Evolutionary conservation across 2,797 vertebrate species (phyloP).

Genomic region (Pterois miles): DNA sequence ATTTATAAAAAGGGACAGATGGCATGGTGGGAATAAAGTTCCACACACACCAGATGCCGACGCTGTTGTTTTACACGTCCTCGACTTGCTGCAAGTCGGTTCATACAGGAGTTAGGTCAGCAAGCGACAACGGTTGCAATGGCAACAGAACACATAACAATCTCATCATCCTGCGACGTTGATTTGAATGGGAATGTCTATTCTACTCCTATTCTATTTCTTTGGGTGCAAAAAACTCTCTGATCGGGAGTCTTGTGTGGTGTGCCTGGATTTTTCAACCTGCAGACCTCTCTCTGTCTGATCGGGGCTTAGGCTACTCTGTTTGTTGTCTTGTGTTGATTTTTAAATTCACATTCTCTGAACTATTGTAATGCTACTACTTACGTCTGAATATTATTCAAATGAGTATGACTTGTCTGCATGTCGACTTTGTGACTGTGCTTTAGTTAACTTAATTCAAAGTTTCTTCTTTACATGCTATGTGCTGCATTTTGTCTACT

Average conservation of each 20-base stretch:
- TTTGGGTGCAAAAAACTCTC: not conserved
- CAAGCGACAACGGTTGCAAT: too few relatives aligned
- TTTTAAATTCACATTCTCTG: not conserved
- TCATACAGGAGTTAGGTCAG: too few relatives aligned
- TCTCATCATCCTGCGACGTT: too few relatives aligned
- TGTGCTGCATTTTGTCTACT: not conserved
- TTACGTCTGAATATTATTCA: not conserved
- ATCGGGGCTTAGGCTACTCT: not conserved
- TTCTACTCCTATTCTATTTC: too few relatives aligned
- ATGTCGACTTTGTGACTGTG: not conserved
- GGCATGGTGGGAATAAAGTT: too few relatives aligned
- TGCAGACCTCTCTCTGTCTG: not conserved
- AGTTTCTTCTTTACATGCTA: not conserved
- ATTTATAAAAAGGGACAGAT: too few relatives aligned
- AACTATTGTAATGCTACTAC: not conserved
- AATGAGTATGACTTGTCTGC: conserved; percentile 2
- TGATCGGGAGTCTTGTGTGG: not conserved
- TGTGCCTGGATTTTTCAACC: not conserved
- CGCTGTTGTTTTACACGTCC: too few relatives aligned
- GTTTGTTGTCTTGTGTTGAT: not conserved
- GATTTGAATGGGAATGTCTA: too few relatives aligned
- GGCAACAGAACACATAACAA: too few relatives aligned
- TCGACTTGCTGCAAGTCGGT: too few relatives aligned
- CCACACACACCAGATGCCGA: too few relatives aligned
- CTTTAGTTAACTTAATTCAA: not conserved